A percentile compares a stretch with the other conserved stretches of the same genome.
phyloP scores from a whole-genome alignment of 2,797 vertebrate species.

The Chanos chanos region DNA sequence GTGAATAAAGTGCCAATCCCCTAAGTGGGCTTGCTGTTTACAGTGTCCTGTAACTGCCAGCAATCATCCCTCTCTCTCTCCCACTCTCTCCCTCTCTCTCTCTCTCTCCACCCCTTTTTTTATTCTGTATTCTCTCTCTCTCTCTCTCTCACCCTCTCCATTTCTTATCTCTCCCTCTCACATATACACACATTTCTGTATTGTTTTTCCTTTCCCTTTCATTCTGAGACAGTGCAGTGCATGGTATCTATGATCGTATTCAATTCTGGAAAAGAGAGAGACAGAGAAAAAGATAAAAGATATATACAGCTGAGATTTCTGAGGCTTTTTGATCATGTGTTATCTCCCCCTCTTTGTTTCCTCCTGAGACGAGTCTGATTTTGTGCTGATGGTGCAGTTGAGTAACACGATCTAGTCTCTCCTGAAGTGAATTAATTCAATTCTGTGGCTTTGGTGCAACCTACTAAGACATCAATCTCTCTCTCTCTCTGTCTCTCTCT shows the following conservation, averaged over 20 bases:
- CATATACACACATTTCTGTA: slow-evolving; percentile 40
- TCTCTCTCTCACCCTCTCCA: background rate
- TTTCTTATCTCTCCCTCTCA: slow-evolving; percentile 26
- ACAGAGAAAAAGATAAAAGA: slow-evolving; percentile 2
- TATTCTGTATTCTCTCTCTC: background rate
- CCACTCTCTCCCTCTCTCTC: slow-evolving; percentile 23
- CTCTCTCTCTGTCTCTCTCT: background rate
- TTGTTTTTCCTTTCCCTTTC: no score
- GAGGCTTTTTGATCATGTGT: background rate
- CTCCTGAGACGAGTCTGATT: slow-evolving; percentile 17
- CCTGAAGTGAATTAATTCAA: slow-evolving; percentile 26
- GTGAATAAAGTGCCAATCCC: slow-evolving; percentile 51
- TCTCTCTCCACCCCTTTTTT: background rate
- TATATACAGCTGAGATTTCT: slow-evolving; percentile 23
- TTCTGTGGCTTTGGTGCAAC: slow-evolving; percentile 6
- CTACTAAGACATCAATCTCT: slow-evolving; percentile 27
- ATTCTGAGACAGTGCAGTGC: slow-evolving; percentile 27
- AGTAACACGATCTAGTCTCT: slow-evolving; percentile 32
- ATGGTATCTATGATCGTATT: no score
- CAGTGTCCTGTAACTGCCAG: slow-evolving; percentile 38
- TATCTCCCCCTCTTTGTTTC: slow-evolving; percentile 5
- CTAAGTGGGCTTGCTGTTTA: no score
- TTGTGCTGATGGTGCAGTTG: slow-evolving; percentile 29
- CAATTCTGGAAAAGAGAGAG: background rate
- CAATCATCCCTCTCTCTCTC: slow-evolving; percentile 38